Evolutionary conservation across 2,888 invertebrate species (phyloP).

Genomic region (Sesamia inferens): DNA sequence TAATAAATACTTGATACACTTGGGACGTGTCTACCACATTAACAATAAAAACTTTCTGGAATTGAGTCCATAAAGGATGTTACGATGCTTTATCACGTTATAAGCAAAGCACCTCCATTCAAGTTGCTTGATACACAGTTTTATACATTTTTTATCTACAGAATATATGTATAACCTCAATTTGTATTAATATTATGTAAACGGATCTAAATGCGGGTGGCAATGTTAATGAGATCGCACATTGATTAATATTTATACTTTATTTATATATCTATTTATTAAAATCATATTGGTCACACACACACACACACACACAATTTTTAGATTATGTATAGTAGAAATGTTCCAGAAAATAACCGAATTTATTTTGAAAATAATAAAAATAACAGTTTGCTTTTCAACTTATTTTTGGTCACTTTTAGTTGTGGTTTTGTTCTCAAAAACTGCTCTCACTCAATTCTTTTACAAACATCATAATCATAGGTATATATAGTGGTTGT

Average conservation of each 20-base stretch:
- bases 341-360: neutral
- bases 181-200: conserved; percentile 40
- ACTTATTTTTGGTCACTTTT: neutral
- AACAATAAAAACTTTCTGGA: conserved; percentile 46
- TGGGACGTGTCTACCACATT: conserved; percentile 34
- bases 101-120: conserved; percentile 26
- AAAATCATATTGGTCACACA: neutral
- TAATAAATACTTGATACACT: conserved; percentile 60
- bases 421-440: neutral
- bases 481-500: neutral
- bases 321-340: neutral
- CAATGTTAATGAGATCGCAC: conserved; percentile 42
- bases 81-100: conserved; percentile 24
- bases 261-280: neutral
- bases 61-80: conserved; percentile 29
- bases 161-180: conserved; percentile 17
- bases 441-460: neutral
- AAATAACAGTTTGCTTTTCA: neutral
- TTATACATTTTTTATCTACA: conserved; percentile 9
- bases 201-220: conserved; percentile 40
- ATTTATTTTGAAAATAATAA: neutral
- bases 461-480: neutral
- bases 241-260: conserved; percentile 11
- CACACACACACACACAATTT: neutral
- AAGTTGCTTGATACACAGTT: conserved; percentile 1